Evolutionary conservation across 2,113 vertebrate genomes (phyloP), one percentile per base, ranked within the genome.

Genomic region (Takifugu bimaculatus): DNA sequence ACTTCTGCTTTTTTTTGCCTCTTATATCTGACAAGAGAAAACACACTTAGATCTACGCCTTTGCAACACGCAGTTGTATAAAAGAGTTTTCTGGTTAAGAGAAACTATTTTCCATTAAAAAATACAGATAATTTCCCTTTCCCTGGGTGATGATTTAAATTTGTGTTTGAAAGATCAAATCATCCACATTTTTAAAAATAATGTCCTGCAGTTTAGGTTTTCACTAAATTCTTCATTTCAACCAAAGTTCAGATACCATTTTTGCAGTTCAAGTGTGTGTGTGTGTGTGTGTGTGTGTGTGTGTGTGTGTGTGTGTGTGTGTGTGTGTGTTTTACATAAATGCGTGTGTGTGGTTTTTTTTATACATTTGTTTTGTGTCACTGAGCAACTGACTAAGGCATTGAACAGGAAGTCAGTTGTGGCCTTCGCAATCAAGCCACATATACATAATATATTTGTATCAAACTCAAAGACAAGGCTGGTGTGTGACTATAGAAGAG

Each of bases 321-420:
- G 45, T 47, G 45, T 47, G 45, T 12, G 20, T 20, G 20, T 20
- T 20, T 20, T 20, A 20, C 20, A 20, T 20, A 20, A 20, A 14
- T 45, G 44, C 14, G 3, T 47, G 45, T 47, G 10, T 47, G 45
- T 47, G 42, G 6, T 43, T 43, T 77, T 77, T 74, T 82, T 74
- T 66, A 48, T 50, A 63, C 56, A 70, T 54, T 59, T 77, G 77
- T 71, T 68, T 84, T 82, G 78, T 82, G 79, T 86, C 76, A 75
- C 84, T 48, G 64, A 82, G 85, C 83, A 89, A 87, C 87, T 69
- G 58, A 50, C 75, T 70, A 88, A 86, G 83, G 66, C 69, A 81
- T 66, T 69, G 75, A 90, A 87, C 89, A 90, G 91, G 89, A 91
- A 91, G 90, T 89, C 79, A 83, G 89, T 89, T 91, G 90, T 88